Evolutionary conservation across 2,797 vertebrate genomes (phyloP), one percentile per base, ranked within the genome.

Genomic region (Etheostoma perlongum): DNA sequence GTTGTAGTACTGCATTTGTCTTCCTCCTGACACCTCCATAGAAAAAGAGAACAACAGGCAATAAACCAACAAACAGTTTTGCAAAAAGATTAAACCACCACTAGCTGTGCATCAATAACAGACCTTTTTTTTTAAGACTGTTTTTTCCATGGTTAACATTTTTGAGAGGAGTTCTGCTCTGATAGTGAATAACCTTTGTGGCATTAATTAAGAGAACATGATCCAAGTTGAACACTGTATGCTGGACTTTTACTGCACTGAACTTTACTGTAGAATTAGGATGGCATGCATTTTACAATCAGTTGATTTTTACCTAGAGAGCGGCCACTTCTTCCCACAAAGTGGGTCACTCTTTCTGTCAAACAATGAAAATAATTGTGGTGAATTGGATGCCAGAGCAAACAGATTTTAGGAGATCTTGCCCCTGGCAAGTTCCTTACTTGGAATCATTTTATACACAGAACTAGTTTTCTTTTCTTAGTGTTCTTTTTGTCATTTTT

Each of bases 261-360:
- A 66, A 90, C 81, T 85, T 89, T 83, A 91, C 88, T 72, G 85
- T 83, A 88, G 89, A 87, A 78, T 91, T 83, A 89, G 87, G 91
- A 93, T 95, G 91, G 92, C 94, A 95, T 95, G 95, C 93, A 95
- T 93, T 89, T 91, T 91, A 95, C 94, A 94, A 94, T 95, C 94
- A 95, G 85, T 86, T 85, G 90, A 90, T 93, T 92, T 84, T 91
- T 71, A 94, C 89, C 83, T 81, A 92, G 89, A 94, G 86, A 89
- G 81, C 53, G 16, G 85, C 85, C 88, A 91, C 92, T 87, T 91
- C 85, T 90, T 88, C 84, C 89, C 80, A 92, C 88, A 84, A 81
- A 88, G 82, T 87, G 83, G 89, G 88, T 90, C 89, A 88, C 88
- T 86, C 77, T 91, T 85, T 91, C 86, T 78, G 63, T 88, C 79